Evolutionary conservation across 2,797 vertebrate genomes (phyloP).

Genomic region (Acipenser transmontanus): DNA sequence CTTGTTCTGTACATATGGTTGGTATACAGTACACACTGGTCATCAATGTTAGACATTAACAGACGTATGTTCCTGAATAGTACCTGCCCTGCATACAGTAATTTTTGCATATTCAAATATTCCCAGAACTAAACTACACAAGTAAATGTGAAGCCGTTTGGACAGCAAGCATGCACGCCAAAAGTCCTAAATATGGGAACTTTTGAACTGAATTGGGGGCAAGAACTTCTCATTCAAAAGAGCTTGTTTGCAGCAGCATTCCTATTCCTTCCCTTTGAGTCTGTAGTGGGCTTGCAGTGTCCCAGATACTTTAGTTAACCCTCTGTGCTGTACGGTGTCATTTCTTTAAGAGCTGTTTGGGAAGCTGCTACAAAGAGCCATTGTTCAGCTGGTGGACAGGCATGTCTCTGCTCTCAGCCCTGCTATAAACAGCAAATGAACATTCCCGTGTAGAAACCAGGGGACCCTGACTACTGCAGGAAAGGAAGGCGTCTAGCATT

Average conservation of each 20-base stretch:
- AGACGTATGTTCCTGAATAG: too few species aligned
- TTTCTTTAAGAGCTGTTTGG: conserved; percentile 29
- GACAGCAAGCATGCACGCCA: too few species aligned
- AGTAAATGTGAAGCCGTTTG: too few species aligned
- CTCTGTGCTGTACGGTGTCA: neutral
- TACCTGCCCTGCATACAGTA: too few species aligned
- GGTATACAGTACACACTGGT: too few species aligned
- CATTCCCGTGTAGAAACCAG: conserved; percentile 11
- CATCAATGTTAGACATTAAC: too few species aligned
- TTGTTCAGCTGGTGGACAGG: conserved; percentile 27
- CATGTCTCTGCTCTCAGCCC: conserved; percentile 1
- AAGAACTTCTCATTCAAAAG: neutral
- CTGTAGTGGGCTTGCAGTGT: neutral
- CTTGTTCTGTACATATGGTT: too few species aligned
- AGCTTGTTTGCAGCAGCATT: conserved; percentile 3
- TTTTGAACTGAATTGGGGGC: too few species aligned
- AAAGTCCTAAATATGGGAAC: too few species aligned
- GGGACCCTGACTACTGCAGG: neutral
- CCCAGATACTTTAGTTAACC: neutral
- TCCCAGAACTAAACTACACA: too few species aligned
- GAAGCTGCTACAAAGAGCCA: conserved; percentile 25
- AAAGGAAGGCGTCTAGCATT: conserved; percentile 7
- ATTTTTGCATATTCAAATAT: too few species aligned
- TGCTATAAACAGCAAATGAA: neutral
- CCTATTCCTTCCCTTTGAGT: neutral